Percentiles rank a stretch among this genome's conserved stretches.
These are phyloP conservation scores for Lepidochrysops patricia DNA, from an alignment of 2,888 invertebrate species.

Conservation along the genomic window DNA sequence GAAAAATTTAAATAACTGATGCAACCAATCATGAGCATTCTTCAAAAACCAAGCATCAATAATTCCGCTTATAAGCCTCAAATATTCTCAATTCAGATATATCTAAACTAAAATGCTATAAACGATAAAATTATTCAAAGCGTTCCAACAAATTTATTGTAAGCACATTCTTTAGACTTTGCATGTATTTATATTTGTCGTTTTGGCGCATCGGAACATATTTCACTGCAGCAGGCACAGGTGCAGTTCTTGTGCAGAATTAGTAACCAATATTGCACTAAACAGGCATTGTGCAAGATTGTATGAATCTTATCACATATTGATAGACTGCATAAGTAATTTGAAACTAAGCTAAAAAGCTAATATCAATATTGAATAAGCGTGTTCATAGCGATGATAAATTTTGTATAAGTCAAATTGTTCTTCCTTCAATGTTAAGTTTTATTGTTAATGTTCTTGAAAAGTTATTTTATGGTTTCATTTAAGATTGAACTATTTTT, in stretches of 20 bases:
- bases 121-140: neutral
- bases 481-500: too few species aligned
- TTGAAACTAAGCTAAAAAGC: neutral
- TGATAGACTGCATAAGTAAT: constrained; percentile 20
- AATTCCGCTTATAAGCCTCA: neutral
- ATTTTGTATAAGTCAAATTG: too few species aligned
- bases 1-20: too few species aligned
- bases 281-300: constrained; percentile 29
- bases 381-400: neutral
- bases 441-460: too few species aligned
- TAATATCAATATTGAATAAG: neutral
- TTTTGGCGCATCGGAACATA: constrained; percentile 34
- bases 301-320: constrained; percentile 22
- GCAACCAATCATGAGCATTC: too few species aligned
- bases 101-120: neutral
- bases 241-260: constrained; percentile 58
- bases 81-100: neutral
- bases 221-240: constrained; percentile 49
- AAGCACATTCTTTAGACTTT: constrained; percentile 10
- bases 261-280: constrained; percentile 54
- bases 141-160: neutral
- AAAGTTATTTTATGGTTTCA: too few species aligned
- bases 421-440: too few species aligned
- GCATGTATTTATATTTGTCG: constrained; percentile 29
- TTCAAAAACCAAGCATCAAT: too few species aligned